phyloP scores from a whole-genome alignment of 2,888 invertebrate species.

The Stratiomys singularior region DNA sequence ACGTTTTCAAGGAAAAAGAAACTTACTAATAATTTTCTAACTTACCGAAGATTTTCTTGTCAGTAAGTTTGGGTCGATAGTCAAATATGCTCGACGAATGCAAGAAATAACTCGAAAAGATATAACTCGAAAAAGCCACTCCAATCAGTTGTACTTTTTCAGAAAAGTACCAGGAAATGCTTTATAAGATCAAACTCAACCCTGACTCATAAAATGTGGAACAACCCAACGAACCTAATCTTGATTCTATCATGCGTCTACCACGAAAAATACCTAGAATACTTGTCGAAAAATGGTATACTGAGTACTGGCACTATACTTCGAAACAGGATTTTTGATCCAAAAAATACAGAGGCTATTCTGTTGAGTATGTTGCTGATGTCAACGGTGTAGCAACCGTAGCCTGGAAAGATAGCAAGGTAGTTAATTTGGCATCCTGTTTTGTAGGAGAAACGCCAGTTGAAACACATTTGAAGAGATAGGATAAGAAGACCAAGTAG shows the following conservation, averaged over 20 bases:
- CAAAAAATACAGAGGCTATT: constrained; percentile 42
- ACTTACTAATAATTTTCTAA: no score
- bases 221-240: constrained; percentile 49
- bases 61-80: constrained; percentile 53
- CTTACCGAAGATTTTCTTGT: not conserved
- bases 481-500: no score
- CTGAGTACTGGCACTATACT: constrained; percentile 36
- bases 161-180: constrained; percentile 47
- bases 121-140: not conserved
- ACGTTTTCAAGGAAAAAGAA: no score
- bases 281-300: constrained; percentile 18
- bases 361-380: no score
- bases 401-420: no score
- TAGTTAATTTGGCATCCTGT: no score
- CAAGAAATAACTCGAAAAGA: constrained; percentile 1
- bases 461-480: no score
- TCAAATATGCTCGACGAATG: constrained; percentile 55
- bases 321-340: constrained; percentile 57
- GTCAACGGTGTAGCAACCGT: no score
- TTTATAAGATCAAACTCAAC: constrained; percentile 50
- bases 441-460: no score
- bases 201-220: constrained; percentile 47
- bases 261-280: constrained; percentile 34
- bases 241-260: constrained; percentile 50
- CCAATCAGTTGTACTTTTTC: not conserved